Evolutionary conservation across 2,888 invertebrate species (phyloP), one percentile per base, ranked within the genome.

Genomic region (Lepidocyrtoides sp.): DNA sequence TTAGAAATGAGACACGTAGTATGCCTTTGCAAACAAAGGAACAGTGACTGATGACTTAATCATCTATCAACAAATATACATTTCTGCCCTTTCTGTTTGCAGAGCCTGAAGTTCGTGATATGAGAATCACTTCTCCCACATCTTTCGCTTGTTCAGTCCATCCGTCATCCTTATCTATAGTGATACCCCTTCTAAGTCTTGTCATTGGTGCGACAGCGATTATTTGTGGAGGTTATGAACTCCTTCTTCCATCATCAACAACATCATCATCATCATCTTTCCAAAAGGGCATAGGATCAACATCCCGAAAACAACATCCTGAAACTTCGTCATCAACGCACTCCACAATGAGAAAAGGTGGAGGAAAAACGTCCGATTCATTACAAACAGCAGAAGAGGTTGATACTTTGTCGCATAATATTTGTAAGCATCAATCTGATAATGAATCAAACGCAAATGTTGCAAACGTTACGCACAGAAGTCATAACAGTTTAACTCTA

Each of bases 81-180:
- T n/a, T n/a, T n/a, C n/a, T n/a, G n/a, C n/a, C n/a, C n/a, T n/a
- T 60, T 75, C 54, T 79, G 57, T 83, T 92, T 93, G 69, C 92
- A 94, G 94, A 94, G 89, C 94, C 94, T 72, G 94, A 94, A 93
- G 93, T 94, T 48, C 93, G 94, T 90, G 94, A 94, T 92, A 93
- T 94, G 92, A 92, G 93, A 63, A 94, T 94, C 79, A 94, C 93
- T 41, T 93, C 94, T 51, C 94, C 94, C 82, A 91, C 93, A 89
- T 94, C 94, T 85, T 92, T 93, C 84, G 92, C 94, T 84, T 75
- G 83, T 54, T 91, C 93, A 93, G 86, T 93, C 93, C 93, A 93
- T 93, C 93, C 93, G 86, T 91, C 93, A 85, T 48, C 77, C 23
- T 44, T 83, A 75, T 84, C 90, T 23, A 75, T 72, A 66, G 91